Conservation (phyloP, 2,797 vertebrate species). For the Glyptemys insculpta region DNA sequence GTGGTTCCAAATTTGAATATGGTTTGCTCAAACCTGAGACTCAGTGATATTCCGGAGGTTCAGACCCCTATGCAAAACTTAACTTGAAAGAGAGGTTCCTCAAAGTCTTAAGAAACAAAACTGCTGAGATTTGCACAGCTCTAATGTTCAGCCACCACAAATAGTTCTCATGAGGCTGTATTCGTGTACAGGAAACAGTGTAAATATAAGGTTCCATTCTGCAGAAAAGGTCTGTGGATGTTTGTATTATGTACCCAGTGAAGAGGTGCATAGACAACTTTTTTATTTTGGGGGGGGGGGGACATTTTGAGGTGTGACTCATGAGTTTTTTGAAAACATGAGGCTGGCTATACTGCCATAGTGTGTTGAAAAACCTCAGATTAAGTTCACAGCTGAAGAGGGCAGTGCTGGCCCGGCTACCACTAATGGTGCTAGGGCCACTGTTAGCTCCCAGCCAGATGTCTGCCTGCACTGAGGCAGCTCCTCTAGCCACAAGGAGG, state of each 20-base stretch:
- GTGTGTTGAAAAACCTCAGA: not conserved
- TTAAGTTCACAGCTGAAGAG: not conserved
- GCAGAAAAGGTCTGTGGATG: not conserved
- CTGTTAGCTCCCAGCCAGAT: fast-evolving
- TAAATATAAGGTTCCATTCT: constrained; percentile 3
- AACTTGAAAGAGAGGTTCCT: not conserved
- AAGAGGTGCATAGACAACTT: not conserved
- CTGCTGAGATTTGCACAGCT: not conserved
- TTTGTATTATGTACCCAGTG: not conserved
- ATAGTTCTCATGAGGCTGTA: not conserved
- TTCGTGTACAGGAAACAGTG: not conserved
- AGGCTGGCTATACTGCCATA: not conserved
- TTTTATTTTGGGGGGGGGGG: not conserved
- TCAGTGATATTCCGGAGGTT: not conserved
- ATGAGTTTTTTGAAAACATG: not conserved
- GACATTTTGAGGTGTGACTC: not conserved
- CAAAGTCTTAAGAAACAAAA: not conserved
- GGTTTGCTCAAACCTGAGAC: not conserved
- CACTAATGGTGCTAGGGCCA: fast-evolving
- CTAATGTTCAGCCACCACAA: constrained; percentile 34
- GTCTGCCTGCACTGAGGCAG: not conserved
- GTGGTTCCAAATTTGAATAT: not conserved
- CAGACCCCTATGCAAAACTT: not conserved
- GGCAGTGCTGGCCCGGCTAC: not conserved
- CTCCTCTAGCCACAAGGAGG: not conserved